These are phyloP conservation scores for Agelaius tricolor DNA, from an alignment of 2,113 vertebrate species.

Conservation along the genomic window DNA sequence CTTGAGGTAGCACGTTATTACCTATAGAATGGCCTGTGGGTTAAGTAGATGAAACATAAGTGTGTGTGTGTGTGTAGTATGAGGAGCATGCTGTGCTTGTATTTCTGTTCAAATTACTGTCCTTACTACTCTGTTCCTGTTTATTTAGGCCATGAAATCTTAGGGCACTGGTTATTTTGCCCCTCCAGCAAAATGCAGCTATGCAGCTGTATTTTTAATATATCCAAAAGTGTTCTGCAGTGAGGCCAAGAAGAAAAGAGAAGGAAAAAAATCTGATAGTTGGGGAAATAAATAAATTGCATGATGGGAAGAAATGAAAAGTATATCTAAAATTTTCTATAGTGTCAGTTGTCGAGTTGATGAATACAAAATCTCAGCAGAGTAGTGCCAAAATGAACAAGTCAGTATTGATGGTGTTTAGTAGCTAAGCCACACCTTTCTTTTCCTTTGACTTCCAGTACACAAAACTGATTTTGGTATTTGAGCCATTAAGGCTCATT, in stretches of 20 bases:
- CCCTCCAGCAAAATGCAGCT: not conserved
- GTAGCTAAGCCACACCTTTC: not conserved
- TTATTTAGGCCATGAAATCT: not conserved
- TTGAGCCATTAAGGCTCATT: not conserved
- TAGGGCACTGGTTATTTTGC: not conserved
- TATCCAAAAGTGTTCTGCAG: not conserved
- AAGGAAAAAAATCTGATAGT: not conserved
- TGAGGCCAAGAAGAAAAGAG: not conserved
- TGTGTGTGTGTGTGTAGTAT: not conserved
- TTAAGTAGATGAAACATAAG: slow-evolving; percentile 42
- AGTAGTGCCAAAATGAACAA: not conserved
- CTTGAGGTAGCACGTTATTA: slow-evolving; percentile 37
- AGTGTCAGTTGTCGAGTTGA: not conserved
- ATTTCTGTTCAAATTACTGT: slow-evolving; percentile 36
- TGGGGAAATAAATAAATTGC: not conserved
- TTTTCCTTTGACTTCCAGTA: not conserved
- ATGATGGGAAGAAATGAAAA: not conserved
- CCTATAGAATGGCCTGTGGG: slow-evolving; percentile 33
- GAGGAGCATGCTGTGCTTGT: slow-evolving; percentile 27
- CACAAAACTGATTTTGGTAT: not conserved
- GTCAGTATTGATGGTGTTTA: not conserved
- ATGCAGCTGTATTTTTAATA: not conserved
- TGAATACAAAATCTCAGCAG: not conserved
- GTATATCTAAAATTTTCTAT: not conserved
- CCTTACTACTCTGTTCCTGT: slow-evolving; percentile 26